Percentiles rank a stretch among this genome's conserved stretches.
Evolutionary conservation across 2,113 vertebrate genomes (phyloP).

Genomic region (Pipra filicauda): DNA sequence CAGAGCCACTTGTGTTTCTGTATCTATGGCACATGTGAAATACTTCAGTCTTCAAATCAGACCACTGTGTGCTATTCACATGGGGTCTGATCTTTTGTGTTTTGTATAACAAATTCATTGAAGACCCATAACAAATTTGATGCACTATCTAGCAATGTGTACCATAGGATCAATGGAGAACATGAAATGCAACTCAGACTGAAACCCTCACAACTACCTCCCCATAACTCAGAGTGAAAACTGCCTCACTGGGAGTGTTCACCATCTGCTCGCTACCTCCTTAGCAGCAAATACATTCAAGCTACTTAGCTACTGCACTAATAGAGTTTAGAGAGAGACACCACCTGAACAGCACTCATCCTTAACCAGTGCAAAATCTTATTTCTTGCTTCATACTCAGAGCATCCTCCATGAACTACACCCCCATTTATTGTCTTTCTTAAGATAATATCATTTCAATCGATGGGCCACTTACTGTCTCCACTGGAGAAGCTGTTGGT

Average conservation of each 20-base stretch:
- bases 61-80: rapidly evolving
- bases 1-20: background rate
- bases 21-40: rapidly evolving
- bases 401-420: background rate
- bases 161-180: rapidly evolving
- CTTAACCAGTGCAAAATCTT: background rate
- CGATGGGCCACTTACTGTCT: background rate
- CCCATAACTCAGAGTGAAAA: background rate
- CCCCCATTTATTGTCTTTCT: background rate
- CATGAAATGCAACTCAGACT: rapidly evolving
- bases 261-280: background rate
- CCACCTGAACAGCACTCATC: background rate
- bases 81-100: background rate
- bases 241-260: background rate
- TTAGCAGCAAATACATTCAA: background rate
- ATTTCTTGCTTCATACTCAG: background rate
- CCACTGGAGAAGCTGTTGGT: background rate
- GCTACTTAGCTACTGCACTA: background rate
- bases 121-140: background rate
- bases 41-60: background rate
- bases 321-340: background rate
- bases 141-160: rapidly evolving
- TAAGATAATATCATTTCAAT: background rate
- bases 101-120: background rate
- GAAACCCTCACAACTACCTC: background rate